Evolutionary conservation across 2,797 vertebrate genomes (phyloP).

Genomic region (Heteromormyrus szaboi): DNA sequence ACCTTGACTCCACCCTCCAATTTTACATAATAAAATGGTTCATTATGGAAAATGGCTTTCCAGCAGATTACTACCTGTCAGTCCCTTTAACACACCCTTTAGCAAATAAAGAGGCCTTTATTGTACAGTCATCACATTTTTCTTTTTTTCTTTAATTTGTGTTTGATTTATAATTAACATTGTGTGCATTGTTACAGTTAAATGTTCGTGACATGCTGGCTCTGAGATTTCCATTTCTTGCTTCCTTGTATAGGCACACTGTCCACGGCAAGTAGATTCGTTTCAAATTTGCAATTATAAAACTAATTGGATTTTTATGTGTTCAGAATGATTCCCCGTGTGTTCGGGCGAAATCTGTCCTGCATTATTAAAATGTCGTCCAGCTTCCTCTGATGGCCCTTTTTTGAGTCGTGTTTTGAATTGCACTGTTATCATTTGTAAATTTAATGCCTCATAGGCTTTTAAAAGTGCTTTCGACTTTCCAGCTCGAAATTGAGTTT

Average conservation of each 20-base stretch:
- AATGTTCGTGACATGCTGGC: background rate
- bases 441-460: background rate
- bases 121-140: background rate
- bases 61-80: background rate
- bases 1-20: background rate
- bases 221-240: background rate
- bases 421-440: background rate
- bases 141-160: background rate
- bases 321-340: background rate
- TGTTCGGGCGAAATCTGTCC: background rate
- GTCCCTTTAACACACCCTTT: background rate
- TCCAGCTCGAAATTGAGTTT: background rate
- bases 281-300: conserved; percentile 23
- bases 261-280: conserved; percentile 12
- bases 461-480: background rate
- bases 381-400: background rate
- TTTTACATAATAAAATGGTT: background rate
- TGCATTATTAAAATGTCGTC: background rate
- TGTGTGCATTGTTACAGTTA: background rate
- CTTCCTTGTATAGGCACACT: background rate
- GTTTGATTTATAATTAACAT: conserved; percentile 6
- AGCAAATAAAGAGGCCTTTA: background rate
- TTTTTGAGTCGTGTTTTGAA: background rate
- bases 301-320: conserved; percentile 20
- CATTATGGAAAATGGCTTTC: conserved; percentile 2